Percentiles rank a stretch among this genome's conserved stretches.
These are phyloP conservation scores for Pachyuromys duprasi DNA, from an alignment of 2,797 vertebrate genomes.

Conservation along the genomic window DNA sequence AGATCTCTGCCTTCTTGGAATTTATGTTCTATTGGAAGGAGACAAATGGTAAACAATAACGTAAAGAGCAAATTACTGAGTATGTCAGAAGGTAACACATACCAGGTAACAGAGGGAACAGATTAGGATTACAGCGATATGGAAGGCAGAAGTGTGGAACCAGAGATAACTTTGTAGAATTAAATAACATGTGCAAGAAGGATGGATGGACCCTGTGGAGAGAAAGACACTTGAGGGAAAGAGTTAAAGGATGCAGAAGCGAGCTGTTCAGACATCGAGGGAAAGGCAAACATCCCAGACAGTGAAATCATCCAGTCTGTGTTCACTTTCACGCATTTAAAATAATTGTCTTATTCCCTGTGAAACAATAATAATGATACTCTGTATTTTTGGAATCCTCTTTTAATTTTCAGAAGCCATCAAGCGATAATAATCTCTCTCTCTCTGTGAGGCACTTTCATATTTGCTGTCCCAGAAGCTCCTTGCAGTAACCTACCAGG, in stretches of 20 bases:
- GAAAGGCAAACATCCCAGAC: background rate
- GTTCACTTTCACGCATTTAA: conserved; percentile 30
- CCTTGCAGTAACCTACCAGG: background rate
- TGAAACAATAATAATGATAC: background rate
- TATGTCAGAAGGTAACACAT: background rate
- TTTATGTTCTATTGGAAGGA: background rate
- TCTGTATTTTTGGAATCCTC: background rate
- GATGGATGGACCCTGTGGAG: background rate
- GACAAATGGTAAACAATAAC: background rate
- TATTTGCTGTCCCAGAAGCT: background rate
- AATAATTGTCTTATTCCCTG: conserved; percentile 1
- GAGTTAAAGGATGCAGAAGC: background rate
- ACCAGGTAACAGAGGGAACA: background rate
- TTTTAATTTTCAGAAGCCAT: conserved; percentile 46
- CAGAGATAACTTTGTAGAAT: background rate
- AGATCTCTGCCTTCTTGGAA: background rate
- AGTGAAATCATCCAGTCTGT: background rate
- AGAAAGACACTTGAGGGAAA: background rate
- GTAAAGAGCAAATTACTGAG: background rate
- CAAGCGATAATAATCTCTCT: background rate
- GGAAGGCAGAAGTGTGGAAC: background rate
- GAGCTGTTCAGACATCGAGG: background rate
- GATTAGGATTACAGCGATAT: background rate
- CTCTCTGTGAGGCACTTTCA: background rate
- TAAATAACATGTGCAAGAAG: background rate